Base-by-base conservation (phyloP, 1,140 invertebrate genomes). In the Dendroctonus ponderosae region DNA sequence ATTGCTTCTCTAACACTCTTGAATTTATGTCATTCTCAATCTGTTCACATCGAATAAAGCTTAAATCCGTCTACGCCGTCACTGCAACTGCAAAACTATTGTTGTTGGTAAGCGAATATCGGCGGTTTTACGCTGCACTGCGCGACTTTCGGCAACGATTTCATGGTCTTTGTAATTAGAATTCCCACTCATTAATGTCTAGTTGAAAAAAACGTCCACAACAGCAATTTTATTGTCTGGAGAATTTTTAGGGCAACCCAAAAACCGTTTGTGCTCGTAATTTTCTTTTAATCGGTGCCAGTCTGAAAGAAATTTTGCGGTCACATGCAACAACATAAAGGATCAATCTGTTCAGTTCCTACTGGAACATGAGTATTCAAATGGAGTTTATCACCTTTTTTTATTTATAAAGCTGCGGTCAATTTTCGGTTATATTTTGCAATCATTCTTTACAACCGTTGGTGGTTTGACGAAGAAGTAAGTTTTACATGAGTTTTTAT, bases 181-280 rank as follows among this genome's bases (percentile, higher is more conserved):
- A 62, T 62, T 62, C 59, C 59, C 59, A 42, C 59, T 62, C 59
- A 62, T 62, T 62, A 62, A 51, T 48, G 26, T 48, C 49, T 51
- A 51, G 48, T 62, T 50, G 26, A 62, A 62, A 50, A 58, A 62
- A 51, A 43, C 12, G 56, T 42, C 59, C n/a, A 15, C 59, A 38
- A 11, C 48, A 62, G 48, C 48, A 62, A 62, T 62, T 62, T 62
- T 52, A 62, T 62, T 62, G 59, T 62, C 59, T 62, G 48, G 59
- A 62, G 59, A 52, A 51, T 62, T 62, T 61, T 62, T 62, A 62
- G 59, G 59, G 59, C 49, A 52, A 41, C 38, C 59, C n/a, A 41
- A 52, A 62, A 6, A 9, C 9, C 44, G 58, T 60, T 60, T 60
- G 26, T 41, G 44, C n/a, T 60, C 9, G 54, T 49, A 48, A 39